These are phyloP conservation scores for Drosophila setosimentum DNA, from an alignment of 2,888 invertebrate species.

Conservation along the genomic window DNA sequence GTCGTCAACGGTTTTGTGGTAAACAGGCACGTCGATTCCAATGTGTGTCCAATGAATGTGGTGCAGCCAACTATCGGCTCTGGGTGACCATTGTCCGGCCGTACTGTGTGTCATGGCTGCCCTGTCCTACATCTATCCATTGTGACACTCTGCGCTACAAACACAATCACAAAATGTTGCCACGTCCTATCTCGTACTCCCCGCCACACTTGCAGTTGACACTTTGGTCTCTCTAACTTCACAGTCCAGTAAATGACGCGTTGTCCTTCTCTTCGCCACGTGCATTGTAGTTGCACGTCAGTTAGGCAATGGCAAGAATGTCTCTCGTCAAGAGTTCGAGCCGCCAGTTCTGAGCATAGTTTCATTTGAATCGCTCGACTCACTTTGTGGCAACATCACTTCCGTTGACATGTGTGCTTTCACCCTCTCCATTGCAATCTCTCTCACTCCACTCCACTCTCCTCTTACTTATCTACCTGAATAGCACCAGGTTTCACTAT, in stretches of 20 bases:
- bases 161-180: slow-evolving; percentile 68
- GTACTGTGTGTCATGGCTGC: slow-evolving; percentile 13
- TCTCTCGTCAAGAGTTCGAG: slow-evolving; percentile 31
- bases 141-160: slow-evolving; percentile 73
- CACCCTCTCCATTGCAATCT: background rate
- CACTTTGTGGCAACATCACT: slow-evolving; percentile 60
- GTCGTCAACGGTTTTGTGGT: slow-evolving; percentile 72
- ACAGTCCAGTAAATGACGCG: slow-evolving; percentile 48
- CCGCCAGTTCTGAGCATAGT: slow-evolving; percentile 23
- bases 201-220: slow-evolving; percentile 67
- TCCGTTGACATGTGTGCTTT: slow-evolving; percentile 38
- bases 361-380: slow-evolving; percentile 44
- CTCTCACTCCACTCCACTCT: background rate
- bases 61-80: slow-evolving; percentile 63
- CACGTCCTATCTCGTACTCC: slow-evolving; percentile 24
- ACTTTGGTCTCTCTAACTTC: slow-evolving; percentile 52
- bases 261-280: slow-evolving; percentile 55
- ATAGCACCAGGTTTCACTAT: slow-evolving; percentile 6
- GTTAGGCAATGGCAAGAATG: slow-evolving; percentile 58
- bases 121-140: slow-evolving; percentile 46
- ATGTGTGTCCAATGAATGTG: slow-evolving; percentile 62
- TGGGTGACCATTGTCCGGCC: slow-evolving; percentile 22
- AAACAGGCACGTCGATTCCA: slow-evolving; percentile 78
- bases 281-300: slow-evolving; percentile 51
- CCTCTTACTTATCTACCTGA: background rate